These are phyloP conservation scores for Nemapogon koenigi DNA, from an alignment of 2,888 invertebrate genomes.

Conservation along the genomic window DNA sequence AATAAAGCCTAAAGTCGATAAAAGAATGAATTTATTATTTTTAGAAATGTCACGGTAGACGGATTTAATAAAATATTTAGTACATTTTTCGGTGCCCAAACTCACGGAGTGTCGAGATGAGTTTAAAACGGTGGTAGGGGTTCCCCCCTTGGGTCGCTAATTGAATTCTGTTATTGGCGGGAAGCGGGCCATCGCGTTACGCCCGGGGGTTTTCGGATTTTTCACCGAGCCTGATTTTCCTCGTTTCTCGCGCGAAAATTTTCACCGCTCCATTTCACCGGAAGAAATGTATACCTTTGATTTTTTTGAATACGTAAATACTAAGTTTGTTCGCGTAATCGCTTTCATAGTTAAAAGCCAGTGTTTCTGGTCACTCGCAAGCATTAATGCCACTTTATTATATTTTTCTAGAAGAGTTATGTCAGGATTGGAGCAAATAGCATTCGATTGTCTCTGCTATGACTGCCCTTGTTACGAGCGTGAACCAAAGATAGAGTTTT, in stretches of 20 bases:
- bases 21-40: background rate
- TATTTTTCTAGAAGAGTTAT: too few species aligned
- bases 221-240: conserved; percentile 9
- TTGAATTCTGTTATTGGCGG: conserved; percentile 17
- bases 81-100: too few species aligned
- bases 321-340: background rate
- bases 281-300: conserved; percentile 4
- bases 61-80: too few species aligned
- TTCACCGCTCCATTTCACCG: conserved; percentile 10
- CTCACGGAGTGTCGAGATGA: too few species aligned
- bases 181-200: conserved; percentile 11
- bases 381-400: too few species aligned
- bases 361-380: too few species aligned
- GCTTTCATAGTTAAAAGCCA: too few species aligned
- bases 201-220: conserved; percentile 9
- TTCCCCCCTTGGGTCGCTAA: conserved; percentile 12
- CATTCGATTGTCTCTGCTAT: too few species aligned
- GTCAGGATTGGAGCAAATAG: too few species aligned
- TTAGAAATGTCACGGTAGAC: background rate
- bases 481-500: too few species aligned
- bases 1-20: background rate
- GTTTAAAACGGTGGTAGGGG: too few species aligned
- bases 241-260: background rate
- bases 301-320: conserved; percentile 5
- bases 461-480: too few species aligned